These are phyloP conservation scores for Peromyscus polionotus DNA, from an alignment of 2,113 vertebrate genomes.

Conservation along the genomic window DNA sequence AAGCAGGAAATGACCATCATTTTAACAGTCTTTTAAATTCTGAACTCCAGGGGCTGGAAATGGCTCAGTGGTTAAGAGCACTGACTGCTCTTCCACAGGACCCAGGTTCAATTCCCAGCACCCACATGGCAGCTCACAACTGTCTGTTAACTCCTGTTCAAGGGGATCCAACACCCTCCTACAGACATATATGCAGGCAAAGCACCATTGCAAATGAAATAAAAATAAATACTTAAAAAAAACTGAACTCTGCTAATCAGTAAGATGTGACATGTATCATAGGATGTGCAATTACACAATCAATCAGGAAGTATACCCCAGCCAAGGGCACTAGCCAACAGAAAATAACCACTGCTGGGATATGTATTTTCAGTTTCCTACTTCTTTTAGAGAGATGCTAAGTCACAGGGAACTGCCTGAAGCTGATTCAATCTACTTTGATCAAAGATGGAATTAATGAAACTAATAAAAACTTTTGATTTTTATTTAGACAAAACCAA, in stretches of 20 bases:
- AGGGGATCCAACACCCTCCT: too few relatives aligned
- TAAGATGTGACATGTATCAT: neutral
- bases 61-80: too few relatives aligned
- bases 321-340: neutral
- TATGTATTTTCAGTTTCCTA: neutral
- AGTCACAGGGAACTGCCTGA: constrained; percentile 33
- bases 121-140: too few relatives aligned
- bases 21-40: constrained; percentile 51
- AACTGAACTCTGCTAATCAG: constrained; percentile 24
- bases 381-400: constrained; percentile 41
- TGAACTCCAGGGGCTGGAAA: neutral
- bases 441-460: constrained; percentile 10
- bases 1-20: constrained; percentile 30
- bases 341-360: neutral
- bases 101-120: too few relatives aligned
- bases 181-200: too few relatives aligned
- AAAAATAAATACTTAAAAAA: neutral
- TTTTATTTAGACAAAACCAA: constrained; percentile 40
- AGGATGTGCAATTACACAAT: neutral
- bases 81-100: too few relatives aligned
- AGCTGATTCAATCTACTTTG: constrained; percentile 42
- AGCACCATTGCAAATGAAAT: too few relatives aligned
- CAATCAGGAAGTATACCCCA: neutral
- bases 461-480: constrained; percentile 54
- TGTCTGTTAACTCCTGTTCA: too few relatives aligned